Evolutionary conservation across 2,888 invertebrate genomes (phyloP).

Genomic region (Lymantria monacha): DNA sequence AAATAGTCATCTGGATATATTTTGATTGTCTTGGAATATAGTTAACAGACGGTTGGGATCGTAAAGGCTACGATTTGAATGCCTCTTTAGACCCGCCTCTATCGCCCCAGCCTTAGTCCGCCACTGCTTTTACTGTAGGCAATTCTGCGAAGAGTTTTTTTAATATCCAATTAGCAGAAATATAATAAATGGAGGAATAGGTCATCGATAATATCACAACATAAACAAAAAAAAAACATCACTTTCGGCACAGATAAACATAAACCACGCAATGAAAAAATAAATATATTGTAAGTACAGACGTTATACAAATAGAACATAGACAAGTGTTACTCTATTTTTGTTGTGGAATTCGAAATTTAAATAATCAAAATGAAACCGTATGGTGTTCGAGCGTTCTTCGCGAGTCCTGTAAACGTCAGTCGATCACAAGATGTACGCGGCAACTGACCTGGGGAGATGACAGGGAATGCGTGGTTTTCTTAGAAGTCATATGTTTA

Average conservation of each 20-base stretch:
- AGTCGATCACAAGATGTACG: conserved; percentile 53
- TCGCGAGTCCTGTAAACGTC: conserved; percentile 64
- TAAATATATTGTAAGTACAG: conserved; percentile 10
- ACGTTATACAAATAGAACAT: neutral
- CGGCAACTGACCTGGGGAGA: conserved; percentile 59
- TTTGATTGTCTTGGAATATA: too few species aligned
- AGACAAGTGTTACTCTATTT: conserved; percentile 1
- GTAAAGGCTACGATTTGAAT: too few species aligned
- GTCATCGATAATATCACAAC: too few species aligned
- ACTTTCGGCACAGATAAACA: conserved; percentile 13
- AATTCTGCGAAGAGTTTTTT: too few species aligned
- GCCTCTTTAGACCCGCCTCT: too few species aligned
- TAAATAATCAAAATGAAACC: conserved; percentile 37
- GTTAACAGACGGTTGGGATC: too few species aligned
- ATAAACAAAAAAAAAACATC: conserved; percentile 13
- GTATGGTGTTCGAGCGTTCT: conserved; percentile 52
- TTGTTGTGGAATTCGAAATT: conserved; percentile 14
- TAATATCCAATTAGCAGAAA: too few species aligned
- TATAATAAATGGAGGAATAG: too few species aligned
- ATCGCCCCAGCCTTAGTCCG: too few species aligned
- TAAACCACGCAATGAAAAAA: conserved; percentile 16
- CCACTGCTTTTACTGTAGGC: too few species aligned
- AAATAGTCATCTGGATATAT: too few species aligned
- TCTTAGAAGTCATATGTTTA: conserved; percentile 63
- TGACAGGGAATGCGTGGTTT: conserved; percentile 60